Conservation (phyloP, 2,113 vertebrate genomes). For the Leptobrachium ailaonicum region DNA sequence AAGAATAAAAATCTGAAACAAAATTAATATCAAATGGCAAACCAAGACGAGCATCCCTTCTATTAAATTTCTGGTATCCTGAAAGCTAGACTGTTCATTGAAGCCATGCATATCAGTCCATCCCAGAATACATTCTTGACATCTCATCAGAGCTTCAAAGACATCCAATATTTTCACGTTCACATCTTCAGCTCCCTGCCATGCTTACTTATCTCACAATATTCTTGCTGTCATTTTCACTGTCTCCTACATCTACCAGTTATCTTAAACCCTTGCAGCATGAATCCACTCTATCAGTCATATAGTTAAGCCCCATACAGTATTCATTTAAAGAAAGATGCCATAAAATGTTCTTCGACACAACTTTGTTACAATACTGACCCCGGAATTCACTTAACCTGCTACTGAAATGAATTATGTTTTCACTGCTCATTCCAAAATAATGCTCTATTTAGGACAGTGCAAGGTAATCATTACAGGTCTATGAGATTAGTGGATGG, state of each 20-base stretch:
- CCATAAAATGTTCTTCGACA: not conserved
- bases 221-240: constrained; percentile 31
- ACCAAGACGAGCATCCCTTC: constrained; percentile 14
- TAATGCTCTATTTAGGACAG: too few species aligned
- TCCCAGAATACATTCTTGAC: constrained; percentile 35
- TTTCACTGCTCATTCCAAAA: too few species aligned
- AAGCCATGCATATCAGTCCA: constrained; percentile 31
- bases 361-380: too few species aligned
- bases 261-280: not conserved
- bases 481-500: too few species aligned
- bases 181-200: constrained; percentile 19
- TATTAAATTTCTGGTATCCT: constrained; percentile 31
- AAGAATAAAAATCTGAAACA: not conserved
- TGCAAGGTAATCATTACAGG: too few species aligned
- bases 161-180: constrained; percentile 23
- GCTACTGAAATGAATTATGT: too few species aligned
- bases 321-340: not conserved
- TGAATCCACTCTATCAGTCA: too few species aligned
- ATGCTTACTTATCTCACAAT: constrained; percentile 14
- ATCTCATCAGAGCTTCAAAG: constrained; percentile 32
- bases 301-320: not conserved
- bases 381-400: too few species aligned
- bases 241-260: constrained; percentile 1
- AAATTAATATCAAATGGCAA: constrained; percentile 19
- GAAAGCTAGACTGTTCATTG: constrained; percentile 23